phyloP scores from a whole-genome alignment of 2,797 vertebrate species.

The Acanthopagrus latus region DNA sequence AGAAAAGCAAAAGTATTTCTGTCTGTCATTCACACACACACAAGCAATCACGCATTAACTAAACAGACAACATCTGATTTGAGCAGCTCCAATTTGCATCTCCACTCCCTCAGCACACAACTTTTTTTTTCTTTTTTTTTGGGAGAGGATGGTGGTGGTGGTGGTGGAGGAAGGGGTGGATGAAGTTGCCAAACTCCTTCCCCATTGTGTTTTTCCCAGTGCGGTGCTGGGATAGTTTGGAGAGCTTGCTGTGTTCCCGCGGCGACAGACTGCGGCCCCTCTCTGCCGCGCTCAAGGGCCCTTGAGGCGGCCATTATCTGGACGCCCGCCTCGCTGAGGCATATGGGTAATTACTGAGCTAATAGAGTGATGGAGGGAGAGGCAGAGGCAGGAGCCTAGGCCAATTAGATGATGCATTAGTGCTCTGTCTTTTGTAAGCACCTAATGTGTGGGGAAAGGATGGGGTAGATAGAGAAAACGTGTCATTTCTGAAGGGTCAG shows the following conservation, averaged over 20 bases:
- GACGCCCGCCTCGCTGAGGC: slow-evolving; percentile 99
- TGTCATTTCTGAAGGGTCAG: slow-evolving; percentile 87
- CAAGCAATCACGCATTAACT: slow-evolving; percentile 34
- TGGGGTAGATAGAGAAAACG: slow-evolving; percentile 84
- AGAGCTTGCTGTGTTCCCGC: slow-evolving; percentile 86
- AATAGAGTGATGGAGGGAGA: slow-evolving; percentile 99
- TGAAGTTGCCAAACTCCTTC: slow-evolving; percentile 89
- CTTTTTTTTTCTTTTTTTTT: slow-evolving; percentile 53
- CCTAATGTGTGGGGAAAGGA: slow-evolving; percentile 99
- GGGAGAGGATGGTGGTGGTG: not conserved
- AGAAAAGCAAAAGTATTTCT: slow-evolving; percentile 35
- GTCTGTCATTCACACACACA: not conserved
- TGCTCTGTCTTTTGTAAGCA: slow-evolving; percentile 99
- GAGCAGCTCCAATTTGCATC: slow-evolving; percentile 58
- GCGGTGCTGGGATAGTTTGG: slow-evolving; percentile 93
- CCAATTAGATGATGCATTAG: slow-evolving; percentile 99
- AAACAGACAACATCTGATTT: slow-evolving; percentile 50
- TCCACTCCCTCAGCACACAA: slow-evolving; percentile 62
- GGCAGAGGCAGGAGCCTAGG: slow-evolving; percentile 99
- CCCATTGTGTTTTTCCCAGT: slow-evolving; percentile 89
- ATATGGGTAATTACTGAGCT: slow-evolving; percentile 99
- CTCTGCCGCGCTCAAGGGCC: slow-evolving; percentile 97
- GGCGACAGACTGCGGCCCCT: slow-evolving; percentile 90
- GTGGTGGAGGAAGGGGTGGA: not conserved
- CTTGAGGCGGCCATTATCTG: slow-evolving; percentile 99